These are phyloP conservation scores for Thecocarcelia acutangulata DNA, from an alignment of 2,888 invertebrate genomes.

Conservation along the genomic window DNA sequence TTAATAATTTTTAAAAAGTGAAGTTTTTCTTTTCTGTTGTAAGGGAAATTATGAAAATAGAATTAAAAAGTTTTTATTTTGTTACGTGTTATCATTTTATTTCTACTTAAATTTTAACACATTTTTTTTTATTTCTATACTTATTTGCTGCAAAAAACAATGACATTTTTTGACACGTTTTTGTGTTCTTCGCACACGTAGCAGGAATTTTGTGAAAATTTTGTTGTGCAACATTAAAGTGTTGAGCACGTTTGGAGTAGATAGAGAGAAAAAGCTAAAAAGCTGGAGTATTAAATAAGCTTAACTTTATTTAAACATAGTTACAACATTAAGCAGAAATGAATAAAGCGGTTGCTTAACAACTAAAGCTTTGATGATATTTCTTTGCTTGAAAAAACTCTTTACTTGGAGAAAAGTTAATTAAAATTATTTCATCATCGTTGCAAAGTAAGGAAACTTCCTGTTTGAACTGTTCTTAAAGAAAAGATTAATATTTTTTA, in stretches of 20 bases:
- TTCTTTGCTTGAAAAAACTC: neutral
- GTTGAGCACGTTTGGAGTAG: conserved; percentile 45
- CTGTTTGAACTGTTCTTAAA: too few relatives aligned
- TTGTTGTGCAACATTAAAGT: conserved; percentile 46
- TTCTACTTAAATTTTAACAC: conserved; percentile 30
- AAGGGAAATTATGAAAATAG: conserved; percentile 51
- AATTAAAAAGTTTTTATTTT: conserved; percentile 60
- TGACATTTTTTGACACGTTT: conserved; percentile 60
- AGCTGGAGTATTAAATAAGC: conserved; percentile 36
- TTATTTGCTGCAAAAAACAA: conserved; percentile 10
- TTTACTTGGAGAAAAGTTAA: neutral
- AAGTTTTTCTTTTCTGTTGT: neutral
- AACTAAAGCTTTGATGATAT: neutral
- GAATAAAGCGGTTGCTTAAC: neutral
- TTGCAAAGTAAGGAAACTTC: too few relatives aligned
- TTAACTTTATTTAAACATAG: conserved; percentile 22
- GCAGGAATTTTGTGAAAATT: conserved; percentile 54
- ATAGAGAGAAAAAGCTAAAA: conserved; percentile 12
- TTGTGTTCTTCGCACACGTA: conserved; percentile 60
- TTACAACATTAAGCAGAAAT: conserved; percentile 8
- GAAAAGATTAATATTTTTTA: too few relatives aligned
- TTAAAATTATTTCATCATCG: too few relatives aligned
- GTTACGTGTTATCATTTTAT: conserved; percentile 26
- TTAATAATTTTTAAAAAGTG: conserved; percentile 11
- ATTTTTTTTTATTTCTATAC: conserved; percentile 6